Conservation (phyloP, 1,140 invertebrate genomes). For the Venustaconcha ellipsiformis region DNA sequence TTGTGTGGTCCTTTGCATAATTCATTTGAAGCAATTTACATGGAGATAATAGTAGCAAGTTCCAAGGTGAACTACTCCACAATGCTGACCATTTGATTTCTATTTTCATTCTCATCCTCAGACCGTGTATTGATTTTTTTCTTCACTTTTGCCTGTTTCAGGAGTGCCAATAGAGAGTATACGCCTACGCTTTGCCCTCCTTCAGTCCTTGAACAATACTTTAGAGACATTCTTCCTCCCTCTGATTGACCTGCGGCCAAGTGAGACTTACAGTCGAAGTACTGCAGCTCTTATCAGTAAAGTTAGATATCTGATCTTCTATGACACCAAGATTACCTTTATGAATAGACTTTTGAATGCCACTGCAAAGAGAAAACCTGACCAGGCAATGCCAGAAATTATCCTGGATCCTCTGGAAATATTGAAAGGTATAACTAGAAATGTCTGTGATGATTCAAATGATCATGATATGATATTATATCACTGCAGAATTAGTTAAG, state of each 20-base stretch:
- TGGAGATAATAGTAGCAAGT: too few species aligned
- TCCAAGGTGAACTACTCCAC: too few species aligned
- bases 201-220: conserved; percentile 65
- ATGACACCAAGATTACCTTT: conserved; percentile 63
- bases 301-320: conserved; percentile 61
- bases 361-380: conserved; percentile 64
- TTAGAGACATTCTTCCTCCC: conserved; percentile 66
- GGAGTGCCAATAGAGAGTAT: conserved; percentile 64
- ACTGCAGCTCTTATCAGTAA: conserved; percentile 56
- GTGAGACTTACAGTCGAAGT: conserved; percentile 55
- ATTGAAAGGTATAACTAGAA: conserved; percentile 33
- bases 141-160: conserved; percentile 25
- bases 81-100: too few species aligned
- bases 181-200: conserved; percentile 64
- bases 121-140: too few species aligned
- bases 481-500: too few species aligned
- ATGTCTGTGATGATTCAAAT: too few species aligned
- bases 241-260: conserved; percentile 64
- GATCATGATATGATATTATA: too few species aligned
- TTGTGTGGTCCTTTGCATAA: too few species aligned
- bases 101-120: too few species aligned
- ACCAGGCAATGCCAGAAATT: conserved; percentile 68
- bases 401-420: conserved; percentile 64
- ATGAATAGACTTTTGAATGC: conserved; percentile 65
- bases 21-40: too few species aligned